Conservation (phyloP, 2,113 vertebrate species). For the Geococcyx californianus region DNA sequence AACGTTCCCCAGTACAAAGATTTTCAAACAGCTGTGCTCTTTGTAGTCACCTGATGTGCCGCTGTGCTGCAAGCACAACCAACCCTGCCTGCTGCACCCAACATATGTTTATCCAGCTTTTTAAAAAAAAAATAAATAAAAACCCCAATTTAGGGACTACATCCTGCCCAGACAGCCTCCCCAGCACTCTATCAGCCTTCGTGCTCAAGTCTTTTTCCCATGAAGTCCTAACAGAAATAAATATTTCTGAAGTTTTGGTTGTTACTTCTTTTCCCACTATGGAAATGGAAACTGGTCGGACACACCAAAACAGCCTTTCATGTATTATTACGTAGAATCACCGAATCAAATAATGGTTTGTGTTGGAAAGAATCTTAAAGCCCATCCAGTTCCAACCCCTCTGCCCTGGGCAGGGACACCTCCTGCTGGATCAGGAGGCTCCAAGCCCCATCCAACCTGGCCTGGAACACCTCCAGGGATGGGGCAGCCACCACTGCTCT, state of each 20-base stretch:
- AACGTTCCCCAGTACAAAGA: neutral
- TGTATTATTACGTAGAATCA: neutral
- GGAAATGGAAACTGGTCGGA: neutral
- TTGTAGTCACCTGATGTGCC: neutral
- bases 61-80: neutral
- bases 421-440: no score
- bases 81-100: neutral
- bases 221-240: neutral
- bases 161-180: neutral
- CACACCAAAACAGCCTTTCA: neutral
- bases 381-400: no score
- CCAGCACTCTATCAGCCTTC: neutral
- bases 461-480: no score
- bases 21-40: neutral
- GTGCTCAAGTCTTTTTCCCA: neutral
- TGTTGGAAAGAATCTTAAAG: no score
- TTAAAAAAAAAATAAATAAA: neutral
- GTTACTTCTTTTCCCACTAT: neutral
- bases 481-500: no score
- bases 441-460: no score
- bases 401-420: no score
- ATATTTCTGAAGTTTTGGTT: neutral
- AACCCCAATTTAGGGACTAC: neutral
- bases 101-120: neutral
- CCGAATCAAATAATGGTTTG: no score